Evolutionary conservation across 2,888 invertebrate species (phyloP).

Genomic region (Caenorhabditis uteleia): DNA sequence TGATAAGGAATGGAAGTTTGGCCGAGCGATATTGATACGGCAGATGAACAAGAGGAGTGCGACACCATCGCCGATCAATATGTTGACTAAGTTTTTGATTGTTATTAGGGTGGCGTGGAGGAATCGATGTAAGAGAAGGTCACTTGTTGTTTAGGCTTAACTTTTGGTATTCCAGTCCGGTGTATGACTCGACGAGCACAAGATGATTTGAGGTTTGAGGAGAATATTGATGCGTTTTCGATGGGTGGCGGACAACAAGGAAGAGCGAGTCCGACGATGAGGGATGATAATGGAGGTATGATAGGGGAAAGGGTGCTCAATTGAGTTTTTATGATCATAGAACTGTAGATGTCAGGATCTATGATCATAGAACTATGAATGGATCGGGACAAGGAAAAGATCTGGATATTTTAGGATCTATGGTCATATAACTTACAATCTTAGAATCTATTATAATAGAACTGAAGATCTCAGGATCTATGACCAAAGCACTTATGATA

Average conservation of each 20-base stretch:
- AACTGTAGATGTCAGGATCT: too few species aligned
- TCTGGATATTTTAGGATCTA: too few species aligned
- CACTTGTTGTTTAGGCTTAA: neutral
- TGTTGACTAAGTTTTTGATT: slow-evolving; percentile 79
- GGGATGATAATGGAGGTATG: slow-evolving; percentile 41
- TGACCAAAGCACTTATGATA: too few species aligned
- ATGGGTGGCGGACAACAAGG: slow-evolving; percentile 68
- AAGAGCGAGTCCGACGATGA: slow-evolving; percentile 51
- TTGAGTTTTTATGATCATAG: too few species aligned
- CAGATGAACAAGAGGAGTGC: slow-evolving; percentile 97
- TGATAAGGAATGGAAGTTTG: slow-evolving; percentile 99
- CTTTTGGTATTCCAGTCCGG: slow-evolving; percentile 60
- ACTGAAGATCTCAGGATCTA: too few species aligned
- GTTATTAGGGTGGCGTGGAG: slow-evolving; percentile 67
- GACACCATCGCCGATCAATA: slow-evolving; percentile 94
- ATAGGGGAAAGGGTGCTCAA: neutral
- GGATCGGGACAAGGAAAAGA: too few species aligned
- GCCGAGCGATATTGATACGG: slow-evolving; percentile 93
- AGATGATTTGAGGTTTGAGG: slow-evolving; percentile 67
- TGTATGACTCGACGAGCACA: slow-evolving; percentile 69
- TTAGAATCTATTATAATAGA: too few species aligned
- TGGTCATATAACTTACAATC: too few species aligned
- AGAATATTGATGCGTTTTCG: slow-evolving; percentile 69
- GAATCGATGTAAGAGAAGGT: slow-evolving; percentile 61
- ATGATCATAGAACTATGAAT: too few species aligned